Percentiles rank a stretch among this genome's conserved stretches.
phyloP scores from a whole-genome alignment of 1,140 invertebrate genomes.

The Brachionus sp. region DNA sequence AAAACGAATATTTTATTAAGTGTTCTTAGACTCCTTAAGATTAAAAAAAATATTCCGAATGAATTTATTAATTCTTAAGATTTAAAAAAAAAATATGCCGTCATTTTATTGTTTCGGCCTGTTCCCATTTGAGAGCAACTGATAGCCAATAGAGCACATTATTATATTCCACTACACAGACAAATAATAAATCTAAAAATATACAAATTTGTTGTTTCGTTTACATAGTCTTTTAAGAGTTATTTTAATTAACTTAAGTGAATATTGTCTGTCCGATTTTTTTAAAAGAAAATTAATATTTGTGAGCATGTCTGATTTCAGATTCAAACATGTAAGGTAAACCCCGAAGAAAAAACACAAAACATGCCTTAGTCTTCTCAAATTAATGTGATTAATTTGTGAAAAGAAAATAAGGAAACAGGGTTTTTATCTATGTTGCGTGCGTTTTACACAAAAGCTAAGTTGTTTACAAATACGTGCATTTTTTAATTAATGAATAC shows the following conservation, averaged over 20 bases:
- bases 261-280: conserved; percentile 1
- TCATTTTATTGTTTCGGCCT: background rate
- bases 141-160: background rate
- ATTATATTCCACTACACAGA: background rate
- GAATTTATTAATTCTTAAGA: background rate
- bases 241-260: conserved; percentile 1
- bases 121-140: background rate
- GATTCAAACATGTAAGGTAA: background rate
- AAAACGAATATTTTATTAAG: background rate
- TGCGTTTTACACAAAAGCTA: background rate
- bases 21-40: background rate
- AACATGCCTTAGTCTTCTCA: background rate
- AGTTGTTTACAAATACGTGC: background rate
- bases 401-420: background rate
- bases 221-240: background rate
- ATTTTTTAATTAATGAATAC: background rate
- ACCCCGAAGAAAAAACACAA: background rate
- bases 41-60: background rate
- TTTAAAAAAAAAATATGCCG: background rate
- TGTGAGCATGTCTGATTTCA: background rate
- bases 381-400: background rate
- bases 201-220: background rate
- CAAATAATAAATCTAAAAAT: background rate
- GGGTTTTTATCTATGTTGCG: background rate
- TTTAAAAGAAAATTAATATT: conserved; percentile 3